phyloP scores from a whole-genome alignment of 2,113 vertebrate species.

The Hippolais icterina region DNA sequence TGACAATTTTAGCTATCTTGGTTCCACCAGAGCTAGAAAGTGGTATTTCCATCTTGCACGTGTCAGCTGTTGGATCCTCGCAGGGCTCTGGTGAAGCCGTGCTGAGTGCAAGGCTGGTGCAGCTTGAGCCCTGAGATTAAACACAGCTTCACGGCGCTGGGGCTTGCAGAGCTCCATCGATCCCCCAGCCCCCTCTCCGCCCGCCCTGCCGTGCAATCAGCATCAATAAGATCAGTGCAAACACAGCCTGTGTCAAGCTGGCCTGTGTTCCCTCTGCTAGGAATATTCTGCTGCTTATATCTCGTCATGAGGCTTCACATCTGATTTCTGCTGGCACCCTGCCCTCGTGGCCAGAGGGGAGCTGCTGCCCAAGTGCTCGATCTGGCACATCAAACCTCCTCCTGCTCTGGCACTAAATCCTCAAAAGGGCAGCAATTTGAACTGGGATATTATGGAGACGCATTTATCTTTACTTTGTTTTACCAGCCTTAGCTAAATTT shows the following conservation, averaged over 20 bases:
- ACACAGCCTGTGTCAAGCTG: background rate
- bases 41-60: fast-evolving
- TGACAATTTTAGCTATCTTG: background rate
- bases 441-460: background rate
- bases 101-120: too few relatives aligned
- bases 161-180: background rate
- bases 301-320: background rate
- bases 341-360: background rate
- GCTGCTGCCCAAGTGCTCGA: background rate
- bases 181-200: too few relatives aligned
- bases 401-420: background rate
- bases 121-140: background rate
- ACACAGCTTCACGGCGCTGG: fast-evolving
- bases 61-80: background rate
- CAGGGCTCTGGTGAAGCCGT: fast-evolving
- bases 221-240: background rate
- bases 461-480: background rate
- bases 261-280: too few relatives aligned
- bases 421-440: background rate
- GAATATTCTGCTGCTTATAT: background rate
- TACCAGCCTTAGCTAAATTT: background rate
- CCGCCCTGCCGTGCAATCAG: fast-evolving
- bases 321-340: background rate
- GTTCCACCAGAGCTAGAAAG: background rate
- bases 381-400: background rate